These are phyloP conservation scores for Acrobasis suavella DNA, from an alignment of 2,888 invertebrate genomes.

Conservation along the genomic window DNA sequence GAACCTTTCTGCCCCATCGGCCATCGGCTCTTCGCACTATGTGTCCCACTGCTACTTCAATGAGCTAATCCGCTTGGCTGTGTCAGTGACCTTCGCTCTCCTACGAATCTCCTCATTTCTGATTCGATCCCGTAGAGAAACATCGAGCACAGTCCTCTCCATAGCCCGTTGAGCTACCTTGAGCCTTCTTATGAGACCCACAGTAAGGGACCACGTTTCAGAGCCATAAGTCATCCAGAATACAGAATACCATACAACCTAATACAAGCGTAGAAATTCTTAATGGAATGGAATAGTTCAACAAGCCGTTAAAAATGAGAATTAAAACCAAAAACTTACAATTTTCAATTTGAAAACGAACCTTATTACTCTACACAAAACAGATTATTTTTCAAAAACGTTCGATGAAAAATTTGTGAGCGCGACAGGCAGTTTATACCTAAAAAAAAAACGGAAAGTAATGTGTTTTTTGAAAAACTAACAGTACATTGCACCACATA, in stretches of 20 bases:
- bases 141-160: too few species aligned
- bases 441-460: not conserved
- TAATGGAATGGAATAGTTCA: not conserved
- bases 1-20: too few species aligned
- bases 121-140: too few species aligned
- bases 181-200: too few species aligned
- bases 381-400: not conserved
- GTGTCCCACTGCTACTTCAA: too few species aligned
- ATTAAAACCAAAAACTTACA: not conserved
- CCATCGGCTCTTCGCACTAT: too few species aligned
- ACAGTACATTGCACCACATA: not conserved
- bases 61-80: too few species aligned
- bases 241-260: not conserved
- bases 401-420: not conserved
- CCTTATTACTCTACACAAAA: not conserved
- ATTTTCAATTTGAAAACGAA: not conserved
- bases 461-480: not conserved
- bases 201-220: too few species aligned
- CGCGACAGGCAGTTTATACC: not conserved
- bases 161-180: too few species aligned
- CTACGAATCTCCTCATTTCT: too few species aligned
- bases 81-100: too few species aligned
- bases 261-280: slow-evolving; percentile 9
- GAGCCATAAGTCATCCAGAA: too few species aligned
- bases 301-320: slow-evolving; percentile 4